Evolutionary conservation across 2,888 invertebrate species (phyloP).

Genomic region (Drosophila borealis): DNA sequence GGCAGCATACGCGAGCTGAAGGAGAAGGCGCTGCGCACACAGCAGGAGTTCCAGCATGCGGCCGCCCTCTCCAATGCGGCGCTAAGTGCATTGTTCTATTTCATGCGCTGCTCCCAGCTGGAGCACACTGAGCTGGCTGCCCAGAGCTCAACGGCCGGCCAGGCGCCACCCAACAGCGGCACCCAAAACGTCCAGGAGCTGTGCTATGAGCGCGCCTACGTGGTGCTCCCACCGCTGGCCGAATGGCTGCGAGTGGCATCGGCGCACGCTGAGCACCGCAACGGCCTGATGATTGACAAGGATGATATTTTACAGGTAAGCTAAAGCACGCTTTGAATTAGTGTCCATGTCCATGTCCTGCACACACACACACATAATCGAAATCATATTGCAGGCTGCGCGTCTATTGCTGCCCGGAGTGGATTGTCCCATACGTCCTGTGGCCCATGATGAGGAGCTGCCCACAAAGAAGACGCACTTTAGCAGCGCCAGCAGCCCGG

Average conservation of each 20-base stretch:
- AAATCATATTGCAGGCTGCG: constrained; percentile 86
- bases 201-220: constrained; percentile 94
- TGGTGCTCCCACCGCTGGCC: constrained; percentile 94
- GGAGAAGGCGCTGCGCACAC: constrained; percentile 89
- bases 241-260: constrained; percentile 95
- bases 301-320: constrained; percentile 93
- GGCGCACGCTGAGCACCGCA: constrained; percentile 93
- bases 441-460: constrained; percentile 87
- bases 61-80: constrained; percentile 88
- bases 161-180: constrained; percentile 64
- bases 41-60: constrained; percentile 85
- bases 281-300: constrained; percentile 91
- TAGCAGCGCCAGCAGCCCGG: constrained; percentile 30
- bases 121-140: constrained; percentile 88
- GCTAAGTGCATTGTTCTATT: constrained; percentile 93
- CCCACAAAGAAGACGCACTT: constrained; percentile 83
- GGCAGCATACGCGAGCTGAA: constrained; percentile 92
- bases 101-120: constrained; percentile 95
- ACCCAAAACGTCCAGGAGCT: constrained; percentile 88
- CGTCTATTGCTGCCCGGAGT: constrained; percentile 93
- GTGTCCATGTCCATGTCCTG: background rate
- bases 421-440: constrained; percentile 93
- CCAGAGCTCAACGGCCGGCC: constrained; percentile 63
- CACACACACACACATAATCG: too few species aligned
- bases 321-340: background rate